Base-by-base conservation (phyloP, 2,888 invertebrate species). In the Eupithecia subfuscata region DNA sequence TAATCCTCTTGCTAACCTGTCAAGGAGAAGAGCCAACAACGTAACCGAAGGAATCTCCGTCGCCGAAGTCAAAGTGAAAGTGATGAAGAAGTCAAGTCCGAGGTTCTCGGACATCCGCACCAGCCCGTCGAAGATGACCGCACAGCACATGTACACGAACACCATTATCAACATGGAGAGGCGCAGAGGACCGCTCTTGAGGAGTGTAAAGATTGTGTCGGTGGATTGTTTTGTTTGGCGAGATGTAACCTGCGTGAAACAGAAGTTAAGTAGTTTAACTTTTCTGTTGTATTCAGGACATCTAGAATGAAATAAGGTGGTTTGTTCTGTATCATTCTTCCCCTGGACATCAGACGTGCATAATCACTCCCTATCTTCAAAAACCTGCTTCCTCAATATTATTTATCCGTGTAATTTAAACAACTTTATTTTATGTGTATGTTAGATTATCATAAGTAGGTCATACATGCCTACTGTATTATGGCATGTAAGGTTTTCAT, bases 21-120 rank as follows among this genome's bases (percentile, higher is more conserved):
- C 94, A 16, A 95, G 84, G 0, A 93, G 80, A 0, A 91, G 80
- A 2, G 94, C 93, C 68, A 94, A 77, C 70, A 95, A 75, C 2
- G 91, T 91, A 2, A 94, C 91, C 0, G 94, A 93, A 0, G 94
- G 94, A 79, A 95, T 94, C 84, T 95, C 94, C 1, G 94, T 95
- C 0, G 92, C 94, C 0, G 94, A 94, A 0, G 94, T 91, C 48
- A 95, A 78, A 0, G 94, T 92, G 83, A 95, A 95, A 0, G 94
- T 91, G 82, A 95, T 87, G 84, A 94, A 95, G 90, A 94, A 94
- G 84, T 95, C 90, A 14, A 92, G 84, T 0, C 94, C 94, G 12
- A 95, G 87, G 0, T 89, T 91, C 77, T 95, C 94, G 0, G 94
- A 93, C 89, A 95, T 87, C 69, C 94, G 83, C 73, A 95, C 93